phyloP scores from a whole-genome alignment of 1,140 invertebrate genomes.

The Heliconius hermathena region DNA sequence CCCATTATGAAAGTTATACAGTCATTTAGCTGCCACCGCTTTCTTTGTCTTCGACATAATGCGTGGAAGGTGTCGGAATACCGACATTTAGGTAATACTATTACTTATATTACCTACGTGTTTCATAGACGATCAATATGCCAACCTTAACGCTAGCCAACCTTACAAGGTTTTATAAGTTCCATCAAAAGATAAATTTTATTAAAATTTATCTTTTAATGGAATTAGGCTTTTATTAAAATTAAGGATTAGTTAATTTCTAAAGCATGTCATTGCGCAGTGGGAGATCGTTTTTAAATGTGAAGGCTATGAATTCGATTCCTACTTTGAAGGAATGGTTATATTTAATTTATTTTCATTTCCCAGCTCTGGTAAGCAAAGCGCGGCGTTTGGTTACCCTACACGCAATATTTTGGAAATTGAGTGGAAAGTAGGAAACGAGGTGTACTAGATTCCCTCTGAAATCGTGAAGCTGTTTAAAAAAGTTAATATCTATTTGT shows the following conservation, averaged over 20 bases:
- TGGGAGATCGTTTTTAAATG: too few species aligned
- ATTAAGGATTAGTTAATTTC: not conserved
- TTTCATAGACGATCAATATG: conserved; percentile 12
- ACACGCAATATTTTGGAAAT: too few species aligned
- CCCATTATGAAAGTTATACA: not conserved
- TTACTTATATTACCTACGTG: conserved; percentile 6
- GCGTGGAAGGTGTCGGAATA: conserved; percentile 2
- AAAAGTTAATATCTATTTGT: conserved; percentile 5
- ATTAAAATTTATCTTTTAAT: too few species aligned
- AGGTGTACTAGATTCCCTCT: too few species aligned
- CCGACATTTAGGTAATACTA: conserved; percentile 2
- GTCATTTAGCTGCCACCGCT: conserved; percentile 8
- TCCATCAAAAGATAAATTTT: not conserved
- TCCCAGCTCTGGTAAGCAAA: too few species aligned
- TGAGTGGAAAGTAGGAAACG: too few species aligned
- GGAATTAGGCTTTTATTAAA: not conserved
- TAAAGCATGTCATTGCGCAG: too few species aligned
- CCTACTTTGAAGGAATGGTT: too few species aligned
- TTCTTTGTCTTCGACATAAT: conserved; percentile 14
- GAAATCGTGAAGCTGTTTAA: not conserved
- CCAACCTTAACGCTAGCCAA: not conserved
- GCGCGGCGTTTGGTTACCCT: too few species aligned
- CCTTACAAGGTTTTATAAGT: not conserved
- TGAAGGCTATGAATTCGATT: too few species aligned
- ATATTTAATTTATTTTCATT: too few species aligned